Evolutionary conservation across 1,140 invertebrate genomes (phyloP).

Genomic region (Drosophila parabipectinata): DNA sequence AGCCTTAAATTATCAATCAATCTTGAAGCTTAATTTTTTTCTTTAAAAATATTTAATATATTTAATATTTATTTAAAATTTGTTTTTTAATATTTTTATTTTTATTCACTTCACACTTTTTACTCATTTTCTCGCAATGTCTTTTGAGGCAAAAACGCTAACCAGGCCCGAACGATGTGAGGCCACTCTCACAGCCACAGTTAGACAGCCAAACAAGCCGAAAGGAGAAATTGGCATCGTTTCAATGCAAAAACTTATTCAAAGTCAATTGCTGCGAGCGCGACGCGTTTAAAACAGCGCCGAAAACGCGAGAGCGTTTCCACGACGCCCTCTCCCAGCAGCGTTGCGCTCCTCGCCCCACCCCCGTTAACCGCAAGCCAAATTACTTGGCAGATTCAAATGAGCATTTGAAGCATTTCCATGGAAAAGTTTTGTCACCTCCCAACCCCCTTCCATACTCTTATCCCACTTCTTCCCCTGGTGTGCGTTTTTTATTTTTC

Average conservation of each 20-base stretch:
- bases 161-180: constrained; percentile 62
- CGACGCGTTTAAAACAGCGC: constrained; percentile 53
- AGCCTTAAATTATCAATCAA: too few species aligned
- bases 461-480: constrained; percentile 13
- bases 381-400: constrained; percentile 65
- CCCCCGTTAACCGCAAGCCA: constrained; percentile 37
- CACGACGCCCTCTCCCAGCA: constrained; percentile 2
- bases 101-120: too few species aligned
- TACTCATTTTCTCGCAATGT: neutral
- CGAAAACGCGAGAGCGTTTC: constrained; percentile 35
- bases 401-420: constrained; percentile 80
- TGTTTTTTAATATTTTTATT: too few species aligned
- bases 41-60: too few species aligned
- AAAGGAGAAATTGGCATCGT: constrained; percentile 64
- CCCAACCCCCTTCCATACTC: constrained; percentile 11
- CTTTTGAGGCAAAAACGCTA: constrained; percentile 34
- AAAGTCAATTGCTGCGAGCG: constrained; percentile 66
- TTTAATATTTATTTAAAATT: too few species aligned
- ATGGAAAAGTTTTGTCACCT: constrained; percentile 74
- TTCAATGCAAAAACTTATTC: constrained; percentile 76
- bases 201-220: constrained; percentile 32
- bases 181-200: constrained; percentile 64
- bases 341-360: neutral
- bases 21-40: too few species aligned
- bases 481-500: constrained; percentile 41